Conservation (phyloP, 2,797 vertebrate genomes). For the Eidolon dupreanum region DNA sequence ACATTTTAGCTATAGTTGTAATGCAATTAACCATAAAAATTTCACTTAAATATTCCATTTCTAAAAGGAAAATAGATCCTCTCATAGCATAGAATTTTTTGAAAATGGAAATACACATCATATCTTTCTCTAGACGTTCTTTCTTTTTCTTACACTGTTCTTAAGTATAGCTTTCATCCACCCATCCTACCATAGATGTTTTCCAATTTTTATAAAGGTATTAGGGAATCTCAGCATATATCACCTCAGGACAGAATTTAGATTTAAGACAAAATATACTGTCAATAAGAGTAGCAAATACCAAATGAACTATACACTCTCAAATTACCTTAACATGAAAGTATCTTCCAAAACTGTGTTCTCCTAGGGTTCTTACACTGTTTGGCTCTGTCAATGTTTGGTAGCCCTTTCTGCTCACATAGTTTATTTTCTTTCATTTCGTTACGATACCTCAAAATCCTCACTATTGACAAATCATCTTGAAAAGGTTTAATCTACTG, state of each 20-base stretch:
- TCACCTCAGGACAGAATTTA: not conserved
- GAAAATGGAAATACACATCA: not conserved
- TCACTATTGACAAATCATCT: not conserved
- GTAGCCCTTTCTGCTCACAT: not conserved
- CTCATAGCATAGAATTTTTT: not conserved
- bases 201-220: not conserved
- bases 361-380: not conserved
- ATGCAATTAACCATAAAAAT: not conserved
- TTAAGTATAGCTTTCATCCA: not conserved
- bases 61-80: not conserved
- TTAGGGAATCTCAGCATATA: not conserved
- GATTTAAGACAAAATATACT: not conserved
- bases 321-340: not conserved
- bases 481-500: not conserved
- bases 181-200: not conserved
- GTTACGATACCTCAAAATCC: not conserved
- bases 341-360: not conserved
- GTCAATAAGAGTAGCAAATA: not conserved
- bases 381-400: not conserved
- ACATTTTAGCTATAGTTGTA: not conserved
- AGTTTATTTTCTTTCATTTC: not conserved
- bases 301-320: not conserved
- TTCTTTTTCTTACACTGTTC: not conserved
- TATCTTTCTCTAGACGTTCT: not conserved
- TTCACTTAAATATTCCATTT: conserved; percentile 23